These are phyloP conservation scores for Xiphias gladius DNA, from an alignment of 2,113 vertebrate genomes.

Conservation along the genomic window DNA sequence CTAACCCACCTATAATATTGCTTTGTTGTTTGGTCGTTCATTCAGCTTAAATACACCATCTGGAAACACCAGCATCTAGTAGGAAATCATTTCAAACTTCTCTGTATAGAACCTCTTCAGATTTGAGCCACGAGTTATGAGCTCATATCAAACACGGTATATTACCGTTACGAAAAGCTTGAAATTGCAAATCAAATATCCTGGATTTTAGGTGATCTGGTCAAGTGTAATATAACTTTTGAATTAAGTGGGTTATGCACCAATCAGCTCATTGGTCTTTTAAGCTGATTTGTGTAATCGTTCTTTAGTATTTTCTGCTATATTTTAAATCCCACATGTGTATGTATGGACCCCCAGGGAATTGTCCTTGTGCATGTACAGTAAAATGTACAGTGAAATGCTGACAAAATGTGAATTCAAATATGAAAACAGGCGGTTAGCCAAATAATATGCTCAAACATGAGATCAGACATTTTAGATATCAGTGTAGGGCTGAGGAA, in stretches of 20 bases:
- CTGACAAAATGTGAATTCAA: background rate
- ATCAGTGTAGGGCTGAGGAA: background rate
- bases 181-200: background rate
- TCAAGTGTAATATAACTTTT: background rate
- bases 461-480: background rate
- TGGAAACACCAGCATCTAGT: background rate
- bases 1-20: background rate
- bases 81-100: too few species aligned
- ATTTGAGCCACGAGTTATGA: background rate
- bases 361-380: background rate
- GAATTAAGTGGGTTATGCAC: background rate
- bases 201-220: background rate
- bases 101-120: background rate
- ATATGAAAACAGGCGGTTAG: background rate
- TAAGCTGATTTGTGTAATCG: background rate
- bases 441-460: slow-evolving; percentile 6
- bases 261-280: background rate
- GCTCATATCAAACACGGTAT: background rate
- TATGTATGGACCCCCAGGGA: background rate
- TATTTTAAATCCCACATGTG: background rate
- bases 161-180: background rate
- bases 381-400: background rate
- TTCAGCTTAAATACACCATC: background rate
- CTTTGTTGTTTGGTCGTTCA: background rate
- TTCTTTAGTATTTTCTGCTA: background rate